Percentiles rank a stretch among this genome's conserved stretches.
phyloP scores from a whole-genome alignment of 2,888 invertebrate genomes.

The Monopis laevigella region DNA sequence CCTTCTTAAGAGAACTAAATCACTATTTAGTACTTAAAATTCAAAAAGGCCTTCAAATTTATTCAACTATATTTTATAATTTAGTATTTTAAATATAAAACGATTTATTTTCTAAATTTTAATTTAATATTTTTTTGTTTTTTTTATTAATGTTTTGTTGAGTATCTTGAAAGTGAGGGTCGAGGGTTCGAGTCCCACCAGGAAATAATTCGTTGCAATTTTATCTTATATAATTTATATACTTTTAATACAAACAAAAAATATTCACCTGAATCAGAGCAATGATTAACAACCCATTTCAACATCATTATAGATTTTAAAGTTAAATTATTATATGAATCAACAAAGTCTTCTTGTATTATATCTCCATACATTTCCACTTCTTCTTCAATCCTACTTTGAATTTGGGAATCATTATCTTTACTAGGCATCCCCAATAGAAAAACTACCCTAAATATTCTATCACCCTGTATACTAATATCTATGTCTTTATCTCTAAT shows the following conservation, averaged over 20 bases:
- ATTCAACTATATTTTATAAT: no score
- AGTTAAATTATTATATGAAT: conserved; percentile 88
- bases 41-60: no score
- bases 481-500: background rate
- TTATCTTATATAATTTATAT: no score
- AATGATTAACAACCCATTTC: conserved; percentile 80
- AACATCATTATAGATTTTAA: conserved; percentile 86
- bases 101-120: no score
- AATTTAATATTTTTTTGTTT: no score
- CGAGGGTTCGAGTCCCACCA: no score
- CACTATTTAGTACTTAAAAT: no score
- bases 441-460: conserved; percentile 48
- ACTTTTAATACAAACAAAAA: background rate
- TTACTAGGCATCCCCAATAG: conserved; percentile 71
- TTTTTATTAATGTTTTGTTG: no score
- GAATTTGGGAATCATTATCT: conserved; percentile 63
- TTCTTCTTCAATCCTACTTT: conserved; percentile 73
- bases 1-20: no score
- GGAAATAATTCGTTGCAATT: no score
- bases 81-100: no score
- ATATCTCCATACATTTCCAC: conserved; percentile 76
- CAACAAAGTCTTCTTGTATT: conserved; percentile 84
- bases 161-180: no score
- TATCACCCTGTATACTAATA: conserved; percentile 17
- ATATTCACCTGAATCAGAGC: conserved; percentile 60